Percentiles rank a stretch among this genome's conserved stretches.
Conservation (phyloP, 2,888 invertebrate genomes). For the Diplazon laetatorius region DNA sequence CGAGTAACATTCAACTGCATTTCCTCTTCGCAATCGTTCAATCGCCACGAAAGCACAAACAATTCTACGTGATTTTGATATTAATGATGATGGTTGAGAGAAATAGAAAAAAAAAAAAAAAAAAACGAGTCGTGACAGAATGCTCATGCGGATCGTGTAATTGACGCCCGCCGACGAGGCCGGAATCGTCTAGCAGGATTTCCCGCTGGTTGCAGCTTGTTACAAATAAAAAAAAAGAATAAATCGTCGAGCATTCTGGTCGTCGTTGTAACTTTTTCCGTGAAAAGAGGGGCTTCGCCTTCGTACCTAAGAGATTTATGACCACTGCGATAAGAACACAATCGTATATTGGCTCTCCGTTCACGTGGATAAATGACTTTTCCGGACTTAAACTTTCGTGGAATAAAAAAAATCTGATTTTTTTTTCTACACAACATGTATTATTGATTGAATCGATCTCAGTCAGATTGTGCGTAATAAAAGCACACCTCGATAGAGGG, state of each 20-base stretch:
- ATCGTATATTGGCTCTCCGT: conserved; percentile 2
- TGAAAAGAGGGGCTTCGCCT: neutral
- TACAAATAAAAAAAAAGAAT: neutral
- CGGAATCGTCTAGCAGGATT: neutral
- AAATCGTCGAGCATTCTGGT: neutral
- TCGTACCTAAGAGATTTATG: conserved; percentile 3
- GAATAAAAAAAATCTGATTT: neutral
- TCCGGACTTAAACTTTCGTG: neutral
- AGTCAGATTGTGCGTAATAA: too few relatives aligned
- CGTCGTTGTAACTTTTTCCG: neutral
- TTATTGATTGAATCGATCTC: too few relatives aligned
- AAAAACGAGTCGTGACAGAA: conserved; percentile 10
- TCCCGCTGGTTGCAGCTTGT: neutral
- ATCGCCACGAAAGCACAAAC: conserved; percentile 38
- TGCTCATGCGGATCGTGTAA: conserved; percentile 36
- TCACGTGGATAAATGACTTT: neutral
- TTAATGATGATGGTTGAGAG: conserved; percentile 35
- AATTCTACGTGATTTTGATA: conserved; percentile 48
- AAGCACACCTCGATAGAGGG: too few relatives aligned
- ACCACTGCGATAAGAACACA: conserved; percentile 1
- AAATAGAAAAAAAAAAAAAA: too few relatives aligned
- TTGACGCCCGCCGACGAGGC: conserved; percentile 33
- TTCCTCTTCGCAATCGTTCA: conserved; percentile 26
- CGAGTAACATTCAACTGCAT: conserved; percentile 25
- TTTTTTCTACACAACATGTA: too few relatives aligned